Base-by-base conservation (phyloP, 2,888 invertebrate genomes). In the Heliothis peltigera region DNA sequence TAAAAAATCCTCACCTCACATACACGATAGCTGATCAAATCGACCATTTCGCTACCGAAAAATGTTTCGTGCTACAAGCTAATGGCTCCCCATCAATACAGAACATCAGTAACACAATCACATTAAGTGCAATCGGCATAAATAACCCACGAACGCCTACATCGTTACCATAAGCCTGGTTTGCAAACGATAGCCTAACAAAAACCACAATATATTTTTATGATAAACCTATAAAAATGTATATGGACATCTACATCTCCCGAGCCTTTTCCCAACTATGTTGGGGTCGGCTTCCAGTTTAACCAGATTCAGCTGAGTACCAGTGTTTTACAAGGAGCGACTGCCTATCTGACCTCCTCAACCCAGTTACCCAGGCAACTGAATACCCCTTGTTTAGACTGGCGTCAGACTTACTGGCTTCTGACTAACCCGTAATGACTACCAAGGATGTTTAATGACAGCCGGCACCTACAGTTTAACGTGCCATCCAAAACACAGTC, bases 141-240 rank as follows among this genome's bases (percentile, higher is more conserved):
- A 22, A 56, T 46, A 68, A 12, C 25, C 10, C 25, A 44, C 15
- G 47, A 65, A 35, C 4, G 8, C 15, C 25, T 8, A 51, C 42
- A 60, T 32, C 46, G 77, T 77, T 42, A 61, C 59, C 47, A 52
- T 46, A 56, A 49, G n/a, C 42, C 21, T 22, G 39, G 39, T 18
- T 43, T 22, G 35, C 71, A 64, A 71, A 61, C 39, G 71, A 70
- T 56, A 44, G 49, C 15, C 43, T 51, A 21, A 63, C 55, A 64
- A 71, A 71, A 65, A 60, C 59, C 70, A 72, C 75, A 75, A 82
- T 84, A 81, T 76, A 71, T 79, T 84, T 84, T 85, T 84, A 84
- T 72, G 75, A 62, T 59, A 52, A 19, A 72, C 65, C 66, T 68
- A 81, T 81, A 84, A 84, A 84, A 83, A 77, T 74, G 73, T 81